Evolutionary conservation across 2,113 vertebrate species (phyloP).

Genomic region (Strix uralensis): DNA sequence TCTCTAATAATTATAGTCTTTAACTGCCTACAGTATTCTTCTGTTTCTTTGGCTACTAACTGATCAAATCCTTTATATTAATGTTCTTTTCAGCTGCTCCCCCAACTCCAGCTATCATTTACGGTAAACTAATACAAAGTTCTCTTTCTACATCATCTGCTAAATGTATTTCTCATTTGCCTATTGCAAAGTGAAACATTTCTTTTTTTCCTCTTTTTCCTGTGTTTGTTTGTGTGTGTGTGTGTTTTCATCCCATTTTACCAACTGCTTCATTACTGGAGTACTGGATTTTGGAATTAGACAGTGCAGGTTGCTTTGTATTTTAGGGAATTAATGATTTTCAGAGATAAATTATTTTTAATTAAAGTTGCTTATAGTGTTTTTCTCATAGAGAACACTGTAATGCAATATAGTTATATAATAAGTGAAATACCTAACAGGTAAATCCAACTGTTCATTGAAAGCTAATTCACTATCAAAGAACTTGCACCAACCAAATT

Average conservation of each 20-base stretch:
- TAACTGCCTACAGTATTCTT: slow-evolving; percentile 52
- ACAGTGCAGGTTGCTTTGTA: background rate
- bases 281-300: background rate
- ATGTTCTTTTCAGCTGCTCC: slow-evolving; percentile 89
- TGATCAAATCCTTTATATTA: slow-evolving; percentile 83
- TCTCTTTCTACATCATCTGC: slow-evolving; percentile 64
- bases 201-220: background rate
- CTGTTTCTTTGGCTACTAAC: slow-evolving; percentile 73
- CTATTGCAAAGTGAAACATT: background rate
- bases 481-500: background rate
- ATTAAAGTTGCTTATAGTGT: background rate
- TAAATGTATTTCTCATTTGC: slow-evolving; percentile 43
- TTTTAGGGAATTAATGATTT: background rate
- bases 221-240: background rate
- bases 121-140: slow-evolving; percentile 88
- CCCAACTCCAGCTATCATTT: slow-evolving; percentile 86
- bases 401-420: background rate
- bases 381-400: background rate
- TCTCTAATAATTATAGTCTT: slow-evolving; percentile 16
- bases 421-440: background rate
- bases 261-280: slow-evolving; percentile 22
- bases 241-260: slow-evolving; percentile 33
- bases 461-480: background rate
- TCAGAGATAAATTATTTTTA: background rate
- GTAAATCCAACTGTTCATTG: background rate